Percentiles rank a stretch among this genome's conserved stretches.
These are phyloP conservation scores for Acanthurus tractus DNA, from an alignment of 2,797 vertebrate species.

Conservation along the genomic window DNA sequence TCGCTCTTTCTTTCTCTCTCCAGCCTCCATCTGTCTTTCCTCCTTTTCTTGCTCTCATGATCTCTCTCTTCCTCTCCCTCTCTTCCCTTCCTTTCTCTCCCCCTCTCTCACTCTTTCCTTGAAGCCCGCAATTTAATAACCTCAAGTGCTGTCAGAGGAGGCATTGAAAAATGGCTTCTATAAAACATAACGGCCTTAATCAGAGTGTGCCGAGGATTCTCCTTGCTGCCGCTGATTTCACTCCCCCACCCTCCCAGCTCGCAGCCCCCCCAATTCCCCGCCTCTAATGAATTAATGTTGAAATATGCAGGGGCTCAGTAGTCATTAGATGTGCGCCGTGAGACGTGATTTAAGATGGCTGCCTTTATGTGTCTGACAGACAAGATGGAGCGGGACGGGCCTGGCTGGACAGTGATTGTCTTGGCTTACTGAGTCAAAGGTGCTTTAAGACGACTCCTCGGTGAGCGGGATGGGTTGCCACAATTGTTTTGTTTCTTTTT, in stretches of 20 bases:
- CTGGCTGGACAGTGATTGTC: slow-evolving; percentile 70
- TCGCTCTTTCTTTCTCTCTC: slow-evolving; percentile 74
- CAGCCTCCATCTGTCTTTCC: slow-evolving; percentile 73
- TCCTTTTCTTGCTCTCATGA: slow-evolving; percentile 64
- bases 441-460: slow-evolving; percentile 46
- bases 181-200: slow-evolving; percentile 99
- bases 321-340: slow-evolving; percentile 93
- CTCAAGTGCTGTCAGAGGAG: slow-evolving; percentile 96
- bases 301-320: slow-evolving; percentile 95
- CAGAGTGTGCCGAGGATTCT: slow-evolving; percentile 92
- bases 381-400: slow-evolving; percentile 75
- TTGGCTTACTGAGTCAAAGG: slow-evolving; percentile 69
- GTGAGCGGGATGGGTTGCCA: slow-evolving; percentile 37
- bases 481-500: slow-evolving; percentile 16
- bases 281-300: slow-evolving; percentile 97
- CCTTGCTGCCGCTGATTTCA: slow-evolving; percentile 80
- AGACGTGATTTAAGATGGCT: slow-evolving; percentile 88
- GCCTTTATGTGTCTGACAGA: slow-evolving; percentile 81
- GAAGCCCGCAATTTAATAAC: slow-evolving; percentile 98
- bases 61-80: slow-evolving; percentile 47
- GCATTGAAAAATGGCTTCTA: slow-evolving; percentile 98
- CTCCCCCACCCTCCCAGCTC: slow-evolving; percentile 70
- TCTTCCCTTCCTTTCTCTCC: slow-evolving; percentile 40
- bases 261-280: slow-evolving; percentile 86
- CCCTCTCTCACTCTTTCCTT: slow-evolving; percentile 85